These are phyloP conservation scores for Phasia obesa DNA, from an alignment of 2,888 invertebrate genomes.

Conservation along the genomic window DNA sequence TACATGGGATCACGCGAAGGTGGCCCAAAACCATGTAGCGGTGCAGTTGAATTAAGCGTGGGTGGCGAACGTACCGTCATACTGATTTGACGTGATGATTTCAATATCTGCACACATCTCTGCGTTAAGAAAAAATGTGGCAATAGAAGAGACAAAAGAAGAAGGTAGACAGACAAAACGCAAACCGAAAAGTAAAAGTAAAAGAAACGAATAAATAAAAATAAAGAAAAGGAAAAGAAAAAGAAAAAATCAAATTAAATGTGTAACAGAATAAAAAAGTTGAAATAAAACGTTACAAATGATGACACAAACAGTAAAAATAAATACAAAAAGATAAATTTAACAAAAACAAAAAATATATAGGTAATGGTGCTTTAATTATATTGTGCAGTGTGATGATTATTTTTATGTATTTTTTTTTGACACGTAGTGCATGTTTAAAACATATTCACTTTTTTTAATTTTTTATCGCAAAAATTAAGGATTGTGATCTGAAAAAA, in stretches of 20 bases:
- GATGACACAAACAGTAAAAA: constrained; percentile 23
- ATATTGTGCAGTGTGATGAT: constrained; percentile 42
- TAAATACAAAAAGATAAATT: constrained; percentile 45
- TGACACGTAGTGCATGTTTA: constrained; percentile 16
- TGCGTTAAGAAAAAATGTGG: constrained; percentile 83
- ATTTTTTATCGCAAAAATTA: background rate
- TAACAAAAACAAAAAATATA: constrained; percentile 41
- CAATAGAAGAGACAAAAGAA: constrained; percentile 82
- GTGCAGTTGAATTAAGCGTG: constrained; percentile 85
- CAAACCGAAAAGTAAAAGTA: constrained; percentile 73
- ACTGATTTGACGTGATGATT: constrained; percentile 92
- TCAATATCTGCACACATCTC: constrained; percentile 89
- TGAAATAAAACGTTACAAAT: constrained; percentile 34
- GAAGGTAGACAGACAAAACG: constrained; percentile 77
- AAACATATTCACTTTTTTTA: constrained; percentile 5
- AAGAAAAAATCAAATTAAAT: constrained; percentile 65
- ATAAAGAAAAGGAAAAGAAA: constrained; percentile 27
- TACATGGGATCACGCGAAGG: constrained; percentile 82
- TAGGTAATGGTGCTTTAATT: constrained; percentile 51
- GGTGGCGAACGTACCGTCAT: constrained; percentile 94
- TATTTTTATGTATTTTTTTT: background rate
- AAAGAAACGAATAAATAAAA: constrained; percentile 59
- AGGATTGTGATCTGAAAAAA: background rate
- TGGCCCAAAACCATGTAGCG: constrained; percentile 84
- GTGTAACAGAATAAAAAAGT: constrained; percentile 58